Conservation (phyloP, 2,113 vertebrate species). For the Epinephelus moara region DNA sequence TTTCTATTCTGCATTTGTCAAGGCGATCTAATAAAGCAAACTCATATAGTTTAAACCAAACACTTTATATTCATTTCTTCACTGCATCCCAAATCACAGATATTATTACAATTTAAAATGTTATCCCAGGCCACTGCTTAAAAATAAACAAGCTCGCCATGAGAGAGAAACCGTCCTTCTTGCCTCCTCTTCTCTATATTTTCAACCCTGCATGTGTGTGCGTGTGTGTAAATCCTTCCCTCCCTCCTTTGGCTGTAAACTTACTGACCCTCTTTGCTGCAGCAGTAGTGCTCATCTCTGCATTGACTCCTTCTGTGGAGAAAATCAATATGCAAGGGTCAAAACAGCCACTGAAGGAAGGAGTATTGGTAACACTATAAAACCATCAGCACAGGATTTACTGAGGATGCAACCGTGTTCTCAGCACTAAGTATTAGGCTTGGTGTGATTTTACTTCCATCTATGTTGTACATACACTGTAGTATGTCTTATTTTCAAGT, state of each 20-base stretch:
- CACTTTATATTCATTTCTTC: neutral
- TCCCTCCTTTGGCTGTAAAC: slow-evolving; percentile 68
- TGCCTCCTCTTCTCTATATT: slow-evolving; percentile 31
- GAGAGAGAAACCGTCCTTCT: slow-evolving; percentile 34
- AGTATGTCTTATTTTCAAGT: neutral
- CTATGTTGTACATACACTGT: neutral
- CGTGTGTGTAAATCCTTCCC: slow-evolving; percentile 44
- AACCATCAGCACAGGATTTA: slow-evolving; percentile 65
- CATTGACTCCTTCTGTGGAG: slow-evolving; percentile 71
- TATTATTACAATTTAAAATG: slow-evolving; percentile 25
- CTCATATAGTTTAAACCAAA: neutral
- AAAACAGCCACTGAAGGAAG: slow-evolving; percentile 68
- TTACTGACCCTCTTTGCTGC: slow-evolving; percentile 75
- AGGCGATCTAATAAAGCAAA: neutral
- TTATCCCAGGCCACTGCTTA: slow-evolving; percentile 31
- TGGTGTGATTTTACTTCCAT: slow-evolving; percentile 6
- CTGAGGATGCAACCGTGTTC: slow-evolving; percentile 12
- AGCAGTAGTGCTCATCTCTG: slow-evolving; percentile 65
- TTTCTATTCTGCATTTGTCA: neutral
- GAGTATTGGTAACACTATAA: slow-evolving; percentile 65
- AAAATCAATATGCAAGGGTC: slow-evolving; percentile 75
- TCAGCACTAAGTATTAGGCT: slow-evolving; percentile 2
- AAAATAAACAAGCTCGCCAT: slow-evolving; percentile 46
- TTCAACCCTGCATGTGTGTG: slow-evolving; percentile 16
- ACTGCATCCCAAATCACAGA: slow-evolving; percentile 15